Evolutionary conservation across 2,797 vertebrate species (phyloP), one percentile per base, ranked within the genome.

Genomic region (Echeneis naucrates): DNA sequence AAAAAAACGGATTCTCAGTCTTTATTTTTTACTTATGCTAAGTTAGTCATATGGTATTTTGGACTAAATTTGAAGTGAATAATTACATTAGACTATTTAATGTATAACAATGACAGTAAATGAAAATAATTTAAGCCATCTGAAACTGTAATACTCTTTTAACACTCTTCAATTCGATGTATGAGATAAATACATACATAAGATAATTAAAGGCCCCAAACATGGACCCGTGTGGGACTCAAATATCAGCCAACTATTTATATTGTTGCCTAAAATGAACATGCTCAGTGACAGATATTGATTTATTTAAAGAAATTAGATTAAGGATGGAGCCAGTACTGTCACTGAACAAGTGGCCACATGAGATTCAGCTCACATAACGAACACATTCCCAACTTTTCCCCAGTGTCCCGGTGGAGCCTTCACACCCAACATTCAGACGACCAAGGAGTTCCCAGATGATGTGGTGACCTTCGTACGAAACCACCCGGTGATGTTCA

Each of bases 401-500:
- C 9, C 59, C 37, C 82, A 99, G 98, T 99, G 98, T 78, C 98
- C 98, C 0, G 98, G 98, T 44, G 98, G 98, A 82, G 98, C 98
- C 4, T 99, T 99, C 88, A 99, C 98, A 2, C 98, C 98, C 35
- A 96, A 96, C 54, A 94, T 97, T 79, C 80, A 93, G 51, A 96
- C 96, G 17, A 99, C 98, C 35, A 99, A 99, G 84, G 97, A 99
- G 87, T 98, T 99, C 84, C 97, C 98, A 9, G 98, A 99, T 0
- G 98, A 99, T 0, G 98, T 99, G 76, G 97, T 99, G 88, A 98
- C 96, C 63, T 99, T 99, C 48, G 96, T 98, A 47, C 94, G 98
- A 68, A 99, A 98, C 76, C 98, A 99, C 55, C 98, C 98, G 0
- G 93, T 98, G 86, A 99, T 99, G 98, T 99, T 97, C 89, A 99